These are phyloP conservation scores for Pogonomyrmex californicus DNA, from an alignment of 1,140 invertebrate genomes.

Conservation along the genomic window DNA sequence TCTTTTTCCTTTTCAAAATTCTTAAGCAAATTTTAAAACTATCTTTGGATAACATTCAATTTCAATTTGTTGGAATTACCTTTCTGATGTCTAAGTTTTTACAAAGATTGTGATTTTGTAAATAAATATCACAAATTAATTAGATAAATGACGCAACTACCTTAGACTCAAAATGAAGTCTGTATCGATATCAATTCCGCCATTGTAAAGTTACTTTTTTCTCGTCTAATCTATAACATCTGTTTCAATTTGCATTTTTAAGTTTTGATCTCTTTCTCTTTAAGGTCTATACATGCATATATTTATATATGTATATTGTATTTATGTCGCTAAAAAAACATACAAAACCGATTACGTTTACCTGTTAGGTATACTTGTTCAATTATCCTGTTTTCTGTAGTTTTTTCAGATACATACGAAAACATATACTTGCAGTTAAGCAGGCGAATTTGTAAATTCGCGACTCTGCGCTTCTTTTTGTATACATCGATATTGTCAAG, in stretches of 20 bases:
- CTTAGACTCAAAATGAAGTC: neutral
- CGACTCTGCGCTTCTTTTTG: neutral
- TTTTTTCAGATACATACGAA: neutral
- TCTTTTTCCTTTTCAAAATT: neutral
- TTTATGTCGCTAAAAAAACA: constrained; percentile 1
- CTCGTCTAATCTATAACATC: constrained; percentile 1
- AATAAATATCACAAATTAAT: neutral
- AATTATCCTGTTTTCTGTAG: neutral
- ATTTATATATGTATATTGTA: neutral
- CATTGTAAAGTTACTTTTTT: neutral
- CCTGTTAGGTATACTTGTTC: neutral
- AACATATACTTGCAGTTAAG: neutral
- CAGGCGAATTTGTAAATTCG: neutral
- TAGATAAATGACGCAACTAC: neutral
- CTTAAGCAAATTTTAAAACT: neutral
- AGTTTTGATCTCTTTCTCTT: constrained; percentile 10
- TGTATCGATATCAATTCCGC: neutral
- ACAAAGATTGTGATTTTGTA: neutral
- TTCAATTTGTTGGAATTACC: neutral
- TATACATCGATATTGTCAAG: neutral
- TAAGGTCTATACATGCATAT: neutral
- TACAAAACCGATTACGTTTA: neutral
- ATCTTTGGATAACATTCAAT: neutral
- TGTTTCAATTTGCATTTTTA: constrained; percentile 3
- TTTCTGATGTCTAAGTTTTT: neutral